A percentile compares a stretch with the other conserved stretches of the same genome.
Conservation (phyloP, 1,140 invertebrate species). For the Acromyrmex heyeri region DNA sequence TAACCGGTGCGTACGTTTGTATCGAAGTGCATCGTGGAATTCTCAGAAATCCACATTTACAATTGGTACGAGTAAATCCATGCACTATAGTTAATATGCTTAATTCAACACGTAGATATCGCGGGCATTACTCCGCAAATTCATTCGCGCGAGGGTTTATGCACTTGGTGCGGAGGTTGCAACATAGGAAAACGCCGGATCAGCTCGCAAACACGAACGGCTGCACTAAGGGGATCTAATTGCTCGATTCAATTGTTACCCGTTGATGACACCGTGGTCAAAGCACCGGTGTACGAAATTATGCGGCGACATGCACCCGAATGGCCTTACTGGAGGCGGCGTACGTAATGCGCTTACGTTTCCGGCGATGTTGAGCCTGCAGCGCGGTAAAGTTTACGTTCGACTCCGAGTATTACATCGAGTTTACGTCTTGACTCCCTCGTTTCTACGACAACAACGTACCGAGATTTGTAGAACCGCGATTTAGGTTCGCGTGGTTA, state of each 20-base stretch:
- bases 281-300: slow-evolving; percentile 58
- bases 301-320: slow-evolving; percentile 52
- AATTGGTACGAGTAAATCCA: neutral
- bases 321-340: slow-evolving; percentile 37
- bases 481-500: slow-evolving; percentile 35
- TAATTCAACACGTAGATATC: slow-evolving; percentile 53
- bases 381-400: slow-evolving; percentile 50
- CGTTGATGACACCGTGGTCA: slow-evolving; percentile 53
- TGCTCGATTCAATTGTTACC: slow-evolving; percentile 59
- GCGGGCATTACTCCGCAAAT: slow-evolving; percentile 21
- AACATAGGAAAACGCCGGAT: slow-evolving; percentile 30
- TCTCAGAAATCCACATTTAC: slow-evolving; percentile 19
- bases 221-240: slow-evolving; percentile 55
- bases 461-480: slow-evolving; percentile 35
- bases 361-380: slow-evolving; percentile 32
- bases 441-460: neutral
- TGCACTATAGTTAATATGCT: slow-evolving; percentile 20
- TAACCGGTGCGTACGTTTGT: neutral
- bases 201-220: slow-evolving; percentile 44
- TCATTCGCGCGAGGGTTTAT: slow-evolving; percentile 22
- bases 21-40: neutral
- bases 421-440: slow-evolving; percentile 43
- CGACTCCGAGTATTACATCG: slow-evolving; percentile 33
- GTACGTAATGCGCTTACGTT: slow-evolving; percentile 57
- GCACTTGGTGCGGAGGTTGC: slow-evolving; percentile 26